Base-by-base conservation (phyloP, 2,888 invertebrate genomes). In the Archaeoteleia sp. region DNA sequence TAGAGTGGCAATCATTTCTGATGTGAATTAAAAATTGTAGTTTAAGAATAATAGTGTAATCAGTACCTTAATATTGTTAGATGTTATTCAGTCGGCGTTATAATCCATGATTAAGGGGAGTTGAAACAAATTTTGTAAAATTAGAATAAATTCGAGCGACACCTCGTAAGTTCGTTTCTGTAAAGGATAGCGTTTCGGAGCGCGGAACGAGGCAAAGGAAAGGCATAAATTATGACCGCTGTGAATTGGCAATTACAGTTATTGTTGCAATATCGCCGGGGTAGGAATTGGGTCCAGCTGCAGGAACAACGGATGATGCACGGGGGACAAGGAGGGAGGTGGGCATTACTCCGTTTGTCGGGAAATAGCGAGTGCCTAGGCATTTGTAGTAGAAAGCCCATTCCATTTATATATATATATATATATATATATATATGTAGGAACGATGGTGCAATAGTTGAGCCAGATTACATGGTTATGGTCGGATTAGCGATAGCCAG, bases 241-340 rank as follows among this genome's bases (percentile, higher is more conserved):
- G 73, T 78, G 78, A 80, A 81, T 80, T 80, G 79, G 77, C 78
- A 79, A 78, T 80, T 79, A 77, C 77, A 73, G 74, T 80, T 78
- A 80, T 79, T 81, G 77, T 78, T 71, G 76, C 70, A 73, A 74
- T 70, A 69, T 76, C 70, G 73, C 71, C 74, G 77, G 78, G 74
- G 74, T 76, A 70, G 73, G 72, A 76, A 74, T 73, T 65, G 65
- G 67, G 70, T 73, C 70, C 74, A 75, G 74, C 74, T 73, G 75
- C 72, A 67, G 72, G 73, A 75, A 77, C 75, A 74, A 72, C 73
- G 62, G 63, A 63, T 63, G 49, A 72, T 53, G 39, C 53, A 65
- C 57, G 57, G 48, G 53, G 58, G 46, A 58, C 35, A 17, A 37
- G 27, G 17, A 23, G 35, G 40, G 51, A 45, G 45, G n/a, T 49